Evolutionary conservation across 2,888 invertebrate genomes (phyloP).

Genomic region (Leucophenga montana): DNA sequence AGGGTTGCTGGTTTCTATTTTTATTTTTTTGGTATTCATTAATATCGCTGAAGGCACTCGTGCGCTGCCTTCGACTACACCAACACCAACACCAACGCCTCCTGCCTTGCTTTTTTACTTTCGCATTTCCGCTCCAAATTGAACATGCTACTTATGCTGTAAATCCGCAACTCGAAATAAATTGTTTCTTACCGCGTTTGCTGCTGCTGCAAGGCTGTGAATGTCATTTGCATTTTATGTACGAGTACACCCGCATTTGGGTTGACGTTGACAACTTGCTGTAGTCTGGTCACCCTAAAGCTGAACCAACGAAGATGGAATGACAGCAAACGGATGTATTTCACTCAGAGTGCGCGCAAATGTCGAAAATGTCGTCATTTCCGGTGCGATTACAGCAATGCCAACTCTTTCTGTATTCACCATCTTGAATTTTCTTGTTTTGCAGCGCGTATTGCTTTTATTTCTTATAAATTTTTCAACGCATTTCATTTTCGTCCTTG

Average conservation of each 20-base stretch:
- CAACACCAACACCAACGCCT: slow-evolving; percentile 17
- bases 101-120: slow-evolving; percentile 3
- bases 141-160: slow-evolving; percentile 8
- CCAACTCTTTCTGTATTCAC: not conserved
- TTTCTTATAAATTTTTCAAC: slow-evolving; percentile 51
- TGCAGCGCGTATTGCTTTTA: slow-evolving; percentile 29
- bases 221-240: slow-evolving; percentile 18
- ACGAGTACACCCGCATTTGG: no score
- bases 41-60: not conserved
- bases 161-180: slow-evolving; percentile 18
- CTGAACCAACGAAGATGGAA: slow-evolving; percentile 19
- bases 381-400: slow-evolving; percentile 10
- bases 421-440: not conserved
- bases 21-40: slow-evolving; percentile 8
- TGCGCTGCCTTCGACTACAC: not conserved
- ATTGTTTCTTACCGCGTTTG: no score
- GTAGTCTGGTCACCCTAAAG: slow-evolving; percentile 19
- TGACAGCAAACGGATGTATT: slow-evolving; percentile 60
- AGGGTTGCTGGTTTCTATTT: slow-evolving; percentile 8
- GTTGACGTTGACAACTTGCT: no score
- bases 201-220: slow-evolving; percentile 4
- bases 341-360: slow-evolving; percentile 37
- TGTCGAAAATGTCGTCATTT: slow-evolving; percentile 24
- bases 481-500: slow-evolving; percentile 31
- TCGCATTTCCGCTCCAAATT: slow-evolving; percentile 31